Base-by-base conservation (phyloP, 2,113 vertebrate species). In the Beaufortia kweichowensis region DNA sequence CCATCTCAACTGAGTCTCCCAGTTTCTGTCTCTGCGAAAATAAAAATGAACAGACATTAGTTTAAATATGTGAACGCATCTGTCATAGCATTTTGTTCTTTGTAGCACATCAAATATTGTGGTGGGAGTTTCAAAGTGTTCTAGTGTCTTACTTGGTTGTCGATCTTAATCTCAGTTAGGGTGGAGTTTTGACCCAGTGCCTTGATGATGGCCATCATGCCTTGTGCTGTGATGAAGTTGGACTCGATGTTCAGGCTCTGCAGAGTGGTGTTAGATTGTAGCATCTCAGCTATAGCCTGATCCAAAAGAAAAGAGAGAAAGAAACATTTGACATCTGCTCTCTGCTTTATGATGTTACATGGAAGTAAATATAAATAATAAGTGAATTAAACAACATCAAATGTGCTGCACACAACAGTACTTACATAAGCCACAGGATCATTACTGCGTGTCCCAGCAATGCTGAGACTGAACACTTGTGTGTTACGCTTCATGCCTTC, bases 211-310 rank as follows among this genome's bases (percentile, higher is more conserved):
- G 94, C 91, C 92, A 91, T 91, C 92, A 99, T 96, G 29, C 96
- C 97, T 0, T 92, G 78, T 2, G 93, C 87, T 50, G 94, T 98
- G 85, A 99, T 97, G 91, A 98, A 99, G 90, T 99, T 99, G 78
- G 97, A 98, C 79, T 99, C 96, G 0, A 99, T 91, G 81, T 98
- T 99, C 87, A 99, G 93, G 89, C 92, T 95, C 89, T 92, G 90
- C 69, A 98, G 90, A 67, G 88, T 93, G 72, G 90, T 94, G 88
- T 99, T 99, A 78, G 92, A 92, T 82, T 87, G 89, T 83, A 99
- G 86, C 97, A 99, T 99, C 87, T 94, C 95, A 0, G 96, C 96
- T 74, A 96, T 90, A 0, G 95, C 95, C 97, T 98, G 88, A 17
- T 0, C 8, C 29, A 64, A 3, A 50, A 29, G 31, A 24, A 73